Evolutionary conservation across 2,888 invertebrate genomes (phyloP), one percentile per base, ranked within the genome.

Genomic region (Odontocolon sp.): DNA sequence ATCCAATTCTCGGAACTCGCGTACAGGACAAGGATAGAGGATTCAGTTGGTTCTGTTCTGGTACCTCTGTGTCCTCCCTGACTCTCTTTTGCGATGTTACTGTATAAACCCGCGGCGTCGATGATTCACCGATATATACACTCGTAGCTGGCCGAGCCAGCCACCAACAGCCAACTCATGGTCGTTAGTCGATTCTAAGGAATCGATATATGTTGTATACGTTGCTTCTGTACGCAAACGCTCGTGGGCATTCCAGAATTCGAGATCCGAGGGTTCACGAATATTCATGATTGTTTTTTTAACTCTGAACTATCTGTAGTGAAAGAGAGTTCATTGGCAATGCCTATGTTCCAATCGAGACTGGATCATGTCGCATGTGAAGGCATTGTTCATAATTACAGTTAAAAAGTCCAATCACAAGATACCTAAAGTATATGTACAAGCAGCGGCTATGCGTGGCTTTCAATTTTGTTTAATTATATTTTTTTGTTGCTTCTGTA

Each of bases 1-100:
- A 80, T 80, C 78, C 80, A 78, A 80, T 80, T 80, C 80, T 78
- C 78, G 71, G 78, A 78, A 80, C 77, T 72, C 59, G 42, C 77
- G 64, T 54, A 69, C 36, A 56, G 36, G 57, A 38, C 36, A 52
- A 36, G 54, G 68, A 72, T 57, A 50, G 61, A 68, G n/a, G 68
- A 70, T 70, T 76, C 67, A 57, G n/a, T n/a, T 67, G 59, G 16
- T 42, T 23, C 28, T 26, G 38, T 33, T 40, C 50, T 23, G 57
- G 38, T 38, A 33, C 33, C 38, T 54, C 66, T 31, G 69, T 69
- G 14, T 16, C 47, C 36, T 68, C 50, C 31, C 71, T 36, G 45
- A 9, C 50, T 59, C 31, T 67, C 33, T 54, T 63, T 28, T 31
- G 23, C 21, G 72, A 69, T 72, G 72, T 68, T 77, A 69, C 68